These are phyloP conservation scores for Oscheius myriophilus DNA, from an alignment of 2,888 invertebrate genomes.

Conservation along the genomic window DNA sequence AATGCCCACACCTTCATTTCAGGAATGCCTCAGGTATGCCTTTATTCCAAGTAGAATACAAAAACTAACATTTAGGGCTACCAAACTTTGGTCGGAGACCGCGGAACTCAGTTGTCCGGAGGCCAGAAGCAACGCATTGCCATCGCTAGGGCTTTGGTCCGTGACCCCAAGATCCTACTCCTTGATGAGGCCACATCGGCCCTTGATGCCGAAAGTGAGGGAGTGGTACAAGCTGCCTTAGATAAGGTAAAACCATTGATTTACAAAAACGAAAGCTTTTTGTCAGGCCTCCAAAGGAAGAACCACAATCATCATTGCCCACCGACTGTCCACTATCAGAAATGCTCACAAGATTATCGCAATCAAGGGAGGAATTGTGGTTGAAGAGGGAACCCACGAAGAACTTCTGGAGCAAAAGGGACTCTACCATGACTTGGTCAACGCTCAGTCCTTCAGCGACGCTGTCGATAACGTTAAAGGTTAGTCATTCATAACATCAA, in stretches of 20 bases:
- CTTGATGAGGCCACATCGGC: conserved; percentile 63
- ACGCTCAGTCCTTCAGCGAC: conserved; percentile 63
- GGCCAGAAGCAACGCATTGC: conserved; percentile 64
- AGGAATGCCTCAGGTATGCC: conserved; percentile 68
- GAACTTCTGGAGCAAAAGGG: conserved; percentile 77
- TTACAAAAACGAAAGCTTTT: neutral
- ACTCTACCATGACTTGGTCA: conserved; percentile 77
- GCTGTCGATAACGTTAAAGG: conserved; percentile 41
- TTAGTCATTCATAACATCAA: no score
- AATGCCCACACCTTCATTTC: conserved; percentile 73
- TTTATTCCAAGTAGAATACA: neutral
- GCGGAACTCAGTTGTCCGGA: conserved; percentile 62
- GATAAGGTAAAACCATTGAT: conserved; percentile 72
- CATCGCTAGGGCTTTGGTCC: conserved; percentile 63
- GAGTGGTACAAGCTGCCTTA: conserved; percentile 73
- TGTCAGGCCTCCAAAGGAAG: conserved; percentile 66
- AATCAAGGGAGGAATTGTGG: conserved; percentile 74
- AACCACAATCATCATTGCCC: conserved; percentile 74
- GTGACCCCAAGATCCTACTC: conserved; percentile 60
- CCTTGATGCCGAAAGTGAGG: conserved; percentile 57
- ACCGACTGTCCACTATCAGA: conserved; percentile 74
- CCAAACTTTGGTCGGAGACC: conserved; percentile 59
- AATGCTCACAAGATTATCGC: conserved; percentile 74
- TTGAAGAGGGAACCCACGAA: conserved; percentile 80
- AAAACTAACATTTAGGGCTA: conserved; percentile 38